Evolutionary conservation across 2,113 vertebrate genomes (phyloP).

Genomic region (Falco punctatus): DNA sequence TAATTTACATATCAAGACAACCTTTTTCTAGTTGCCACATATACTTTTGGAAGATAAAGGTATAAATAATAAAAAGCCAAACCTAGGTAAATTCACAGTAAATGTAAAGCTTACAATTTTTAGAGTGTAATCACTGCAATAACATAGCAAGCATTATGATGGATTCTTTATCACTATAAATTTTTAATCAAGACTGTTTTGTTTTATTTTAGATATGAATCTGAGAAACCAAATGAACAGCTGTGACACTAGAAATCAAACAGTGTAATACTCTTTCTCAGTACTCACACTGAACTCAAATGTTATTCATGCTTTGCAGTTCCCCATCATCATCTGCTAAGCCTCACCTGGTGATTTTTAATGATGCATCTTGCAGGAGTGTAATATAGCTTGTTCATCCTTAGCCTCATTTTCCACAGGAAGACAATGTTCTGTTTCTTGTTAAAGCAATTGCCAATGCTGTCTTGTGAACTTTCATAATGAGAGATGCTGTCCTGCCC

Average conservation of each 20-base stretch:
- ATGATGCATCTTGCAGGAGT: not conserved
- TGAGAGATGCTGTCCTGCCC: fast-evolving
- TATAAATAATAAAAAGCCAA: not conserved
- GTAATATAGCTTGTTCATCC: not conserved
- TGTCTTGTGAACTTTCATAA: not conserved
- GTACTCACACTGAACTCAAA: not conserved
- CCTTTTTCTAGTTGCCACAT: not conserved
- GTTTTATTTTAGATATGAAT: not conserved
- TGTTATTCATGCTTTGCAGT: not conserved
- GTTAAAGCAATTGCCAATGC: not conserved
- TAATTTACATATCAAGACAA: conserved; percentile 9
- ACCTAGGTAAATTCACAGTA: not conserved
- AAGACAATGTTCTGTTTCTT: fast-evolving
- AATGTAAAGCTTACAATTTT: not conserved
- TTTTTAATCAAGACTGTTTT: not conserved
- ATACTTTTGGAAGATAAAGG: not conserved
- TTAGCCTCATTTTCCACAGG: not conserved
- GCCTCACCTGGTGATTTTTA: conserved; percentile 15
- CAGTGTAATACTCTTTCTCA: not conserved
- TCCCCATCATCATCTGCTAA: conserved; percentile 15
- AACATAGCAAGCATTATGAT: not conserved
- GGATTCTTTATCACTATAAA: not conserved
- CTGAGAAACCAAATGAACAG: not conserved
- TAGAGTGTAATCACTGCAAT: not conserved
- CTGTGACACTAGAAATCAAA: not conserved